phyloP scores from a whole-genome alignment of 2,797 vertebrate species.

The Spea hammondii region DNA sequence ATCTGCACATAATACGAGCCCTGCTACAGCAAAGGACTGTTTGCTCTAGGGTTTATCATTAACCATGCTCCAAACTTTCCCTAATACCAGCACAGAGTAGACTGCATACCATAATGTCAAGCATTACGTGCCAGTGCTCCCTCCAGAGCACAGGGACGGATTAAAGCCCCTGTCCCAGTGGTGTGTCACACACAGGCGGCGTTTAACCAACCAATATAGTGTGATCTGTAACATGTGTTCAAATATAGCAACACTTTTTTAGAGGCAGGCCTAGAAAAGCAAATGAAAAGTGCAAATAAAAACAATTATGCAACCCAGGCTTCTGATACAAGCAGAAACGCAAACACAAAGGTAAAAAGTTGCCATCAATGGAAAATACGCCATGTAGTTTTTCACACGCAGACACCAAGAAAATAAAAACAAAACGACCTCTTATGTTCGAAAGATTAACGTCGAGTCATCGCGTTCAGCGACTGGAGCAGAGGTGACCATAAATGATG shows the following conservation, averaged over 20 bases:
- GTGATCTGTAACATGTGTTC: not conserved
- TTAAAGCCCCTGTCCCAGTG: not conserved
- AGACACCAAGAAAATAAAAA: not conserved
- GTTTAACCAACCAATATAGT: not conserved
- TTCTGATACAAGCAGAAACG: no score
- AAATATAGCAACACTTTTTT: not conserved
- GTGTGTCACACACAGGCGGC: not conserved
- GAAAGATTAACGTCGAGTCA: not conserved
- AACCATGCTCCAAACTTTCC: slow-evolving; percentile 62
- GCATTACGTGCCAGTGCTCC: slow-evolving; percentile 1
- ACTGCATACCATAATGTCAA: slow-evolving; percentile 37
- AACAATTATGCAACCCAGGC: no score
- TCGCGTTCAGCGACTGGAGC: not conserved
- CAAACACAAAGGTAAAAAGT: no score
- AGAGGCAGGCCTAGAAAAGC: not conserved
- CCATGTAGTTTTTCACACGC: no score
- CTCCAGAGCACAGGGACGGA: not conserved
- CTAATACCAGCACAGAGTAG: slow-evolving; percentile 54
- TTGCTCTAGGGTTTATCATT: slow-evolving; percentile 70
- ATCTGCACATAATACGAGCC: slow-evolving; percentile 56
- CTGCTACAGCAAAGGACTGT: slow-evolving; percentile 57
- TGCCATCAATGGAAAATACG: no score
- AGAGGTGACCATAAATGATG: not conserved
- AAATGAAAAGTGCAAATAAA: not conserved
- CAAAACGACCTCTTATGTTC: not conserved